A percentile compares a stretch with the other conserved stretches of the same genome.
These are phyloP conservation scores for Holotrichia oblita DNA, from an alignment of 1,140 invertebrate genomes.

Conservation along the genomic window DNA sequence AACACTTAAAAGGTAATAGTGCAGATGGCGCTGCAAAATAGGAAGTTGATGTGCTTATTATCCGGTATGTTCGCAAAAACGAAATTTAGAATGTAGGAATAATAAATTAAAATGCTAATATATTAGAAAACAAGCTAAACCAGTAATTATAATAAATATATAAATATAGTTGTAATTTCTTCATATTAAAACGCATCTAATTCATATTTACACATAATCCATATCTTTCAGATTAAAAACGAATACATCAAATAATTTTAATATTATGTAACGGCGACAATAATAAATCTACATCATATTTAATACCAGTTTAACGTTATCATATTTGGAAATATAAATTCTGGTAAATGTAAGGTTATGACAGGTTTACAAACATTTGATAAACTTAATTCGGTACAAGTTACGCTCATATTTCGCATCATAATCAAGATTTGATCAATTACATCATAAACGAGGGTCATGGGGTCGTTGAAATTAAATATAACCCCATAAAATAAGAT, in stretches of 20 bases:
- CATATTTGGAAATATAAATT: no score
- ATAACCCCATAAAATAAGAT: slow-evolving; percentile 32
- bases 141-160: no score
- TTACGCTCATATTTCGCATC: not conserved
- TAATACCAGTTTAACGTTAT: no score
- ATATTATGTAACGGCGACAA: not conserved
- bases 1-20: not conserved
- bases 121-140: not conserved
- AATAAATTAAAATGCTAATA: not conserved
- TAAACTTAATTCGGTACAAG: not conserved
- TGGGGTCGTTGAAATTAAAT: slow-evolving; percentile 16
- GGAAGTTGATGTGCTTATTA: not conserved
- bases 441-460: not conserved
- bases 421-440: not conserved
- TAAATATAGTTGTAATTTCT: not conserved
- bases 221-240: not conserved
- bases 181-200: no score
- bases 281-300: not conserved
- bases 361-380: not conserved
- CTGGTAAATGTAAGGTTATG: slow-evolving; percentile 6
- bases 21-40: slow-evolving; percentile 12
- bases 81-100: not conserved
- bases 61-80: not conserved
- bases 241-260: not conserved
- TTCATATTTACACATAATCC: not conserved